Evolutionary conservation across 1,140 invertebrate species (phyloP), one percentile per base, ranked within the genome.

Genomic region (Eumaeus atala): DNA sequence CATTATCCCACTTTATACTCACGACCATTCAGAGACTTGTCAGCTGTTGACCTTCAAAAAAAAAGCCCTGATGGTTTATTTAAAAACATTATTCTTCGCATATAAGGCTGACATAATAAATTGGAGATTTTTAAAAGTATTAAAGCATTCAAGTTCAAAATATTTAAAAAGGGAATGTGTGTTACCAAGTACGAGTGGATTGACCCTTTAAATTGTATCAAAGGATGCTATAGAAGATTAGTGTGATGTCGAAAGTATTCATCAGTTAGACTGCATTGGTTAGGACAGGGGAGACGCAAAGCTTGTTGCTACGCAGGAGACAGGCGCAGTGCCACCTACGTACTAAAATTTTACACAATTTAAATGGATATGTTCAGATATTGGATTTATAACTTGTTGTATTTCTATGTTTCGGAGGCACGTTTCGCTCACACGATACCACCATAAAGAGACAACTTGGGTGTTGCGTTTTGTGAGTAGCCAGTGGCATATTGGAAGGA

Each of bases 241-340:
- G 51, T 38, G 56, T 62, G 58, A 64, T 64, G 71, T 72, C 68
- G 73, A 74, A 77, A 69, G 76, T 82, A 82, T 84, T 84, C 77
- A 84, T 84, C 80, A 77, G 70, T 70, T 62, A 68, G 79, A 77
- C 77, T 83, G 77, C 80, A 74, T 67, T 56, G 65, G 60, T 49
- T 50, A 63, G 67, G 63, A 61, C 59, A 63, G 63, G 62, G 54
- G 67, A 61, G 70, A 68, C 70, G 71, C 72, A 73, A 70, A 68
- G 53, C 68, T 28, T 68, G 77, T 80, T 80, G 73, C 77, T 61
- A 75, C 58, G 68, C 68, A 54, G 67, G 71, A 73, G 60, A 59
- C 56, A 66, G 70, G 62, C 75, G 72, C 67, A 67, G 55, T 67
- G 57, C 65, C 66, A 64, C 55, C 47, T 56, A 36, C 37, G 42